Evolutionary conservation across 37 sponge, comb jelly and placozoan species (phyloP).

Genomic region (Crambe crambe): DNA sequence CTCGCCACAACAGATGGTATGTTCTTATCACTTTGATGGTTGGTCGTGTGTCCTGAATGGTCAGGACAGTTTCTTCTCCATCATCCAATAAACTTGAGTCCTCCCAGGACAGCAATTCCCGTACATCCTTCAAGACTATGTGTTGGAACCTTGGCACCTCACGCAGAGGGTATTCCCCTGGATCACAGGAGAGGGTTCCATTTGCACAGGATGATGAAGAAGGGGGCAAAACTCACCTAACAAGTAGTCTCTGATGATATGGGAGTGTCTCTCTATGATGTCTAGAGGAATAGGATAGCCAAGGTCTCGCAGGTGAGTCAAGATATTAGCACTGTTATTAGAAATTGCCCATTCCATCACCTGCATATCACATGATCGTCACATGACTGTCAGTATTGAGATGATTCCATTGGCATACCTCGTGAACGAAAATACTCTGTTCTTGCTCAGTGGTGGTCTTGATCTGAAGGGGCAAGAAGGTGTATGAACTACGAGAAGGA

Average conservation of each 20-base stretch:
- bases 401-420: slow-evolving; percentile 41
- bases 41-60: slow-evolving; percentile 40
- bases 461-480: slow-evolving; percentile 14
- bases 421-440: slow-evolving; percentile 36
- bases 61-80: slow-evolving; percentile 35
- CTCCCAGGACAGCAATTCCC: neutral
- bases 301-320: slow-evolving; percentile 50
- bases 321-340: slow-evolving; percentile 43
- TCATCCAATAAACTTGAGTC: slow-evolving; percentile 11
- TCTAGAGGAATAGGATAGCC: slow-evolving; percentile 59
- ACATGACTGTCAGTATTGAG: too few species aligned
- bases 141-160: slow-evolving; percentile 33
- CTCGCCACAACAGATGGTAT: slow-evolving; percentile 50
- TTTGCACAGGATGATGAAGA: neutral
- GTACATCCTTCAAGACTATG: neutral
- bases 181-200: neutral
- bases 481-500: neutral
- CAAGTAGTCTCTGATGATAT: slow-evolving; percentile 33
- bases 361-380: slow-evolving; percentile 18
- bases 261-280: slow-evolving; percentile 31
- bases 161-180: slow-evolving; percentile 48
- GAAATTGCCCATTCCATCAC: slow-evolving; percentile 65
- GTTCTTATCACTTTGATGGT: slow-evolving; percentile 21
- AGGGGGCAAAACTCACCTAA: slow-evolving; percentile 20
- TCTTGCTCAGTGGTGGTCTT: slow-evolving; percentile 51